Evolutionary conservation across 2,888 invertebrate species (phyloP), one percentile per base, ranked within the genome.

Genomic region (Drosophila algonquin): DNA sequence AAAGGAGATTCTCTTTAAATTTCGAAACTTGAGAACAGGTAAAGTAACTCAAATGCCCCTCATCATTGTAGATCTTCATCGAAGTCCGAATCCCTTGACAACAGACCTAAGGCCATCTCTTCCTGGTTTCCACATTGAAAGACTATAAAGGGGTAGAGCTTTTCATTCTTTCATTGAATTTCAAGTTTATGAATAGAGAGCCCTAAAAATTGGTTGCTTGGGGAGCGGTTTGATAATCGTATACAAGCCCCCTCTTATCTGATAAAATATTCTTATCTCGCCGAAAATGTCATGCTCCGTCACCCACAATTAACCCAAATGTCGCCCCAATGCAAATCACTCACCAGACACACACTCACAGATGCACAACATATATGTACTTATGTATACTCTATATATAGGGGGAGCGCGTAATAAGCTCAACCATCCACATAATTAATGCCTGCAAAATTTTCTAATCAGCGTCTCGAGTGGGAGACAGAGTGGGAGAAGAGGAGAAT

Each of bases 371-470:
- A 44, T 32, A 21, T 21, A 21, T 21, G 10, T 14, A 21, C 47
- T n/a, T n/a, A 30, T 44, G 35, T 52, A 16, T 52, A 46, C 32
- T 53, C 35, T 50, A 72, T 54, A 40, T 14, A 35, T 32, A 27
- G 40, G 46, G 54, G 44, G 45, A 45, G 51, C 51, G 55, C 46
- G 72, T 55, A 56, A 52, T 72, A 56, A 79, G 68, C 77, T 81
- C 63, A 81, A 58, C 47, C 63, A 65, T 63, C 53, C 79, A 71
- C 48, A 65, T 79, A 87, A 87, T 79, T 68, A 76, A 81, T 77
- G 63, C 63, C 63, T 56, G 67, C 64, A 72, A 77, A 70, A 61
- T 55, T 77, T 87, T 81, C 58, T 84, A 87, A 87, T 87, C 79
- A 79, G 52, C 73, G 52, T 68, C 56, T 44, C 61, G 16, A 45